Conservation (phyloP, 2,113 vertebrate species). For the Tringa solitaria region DNA sequence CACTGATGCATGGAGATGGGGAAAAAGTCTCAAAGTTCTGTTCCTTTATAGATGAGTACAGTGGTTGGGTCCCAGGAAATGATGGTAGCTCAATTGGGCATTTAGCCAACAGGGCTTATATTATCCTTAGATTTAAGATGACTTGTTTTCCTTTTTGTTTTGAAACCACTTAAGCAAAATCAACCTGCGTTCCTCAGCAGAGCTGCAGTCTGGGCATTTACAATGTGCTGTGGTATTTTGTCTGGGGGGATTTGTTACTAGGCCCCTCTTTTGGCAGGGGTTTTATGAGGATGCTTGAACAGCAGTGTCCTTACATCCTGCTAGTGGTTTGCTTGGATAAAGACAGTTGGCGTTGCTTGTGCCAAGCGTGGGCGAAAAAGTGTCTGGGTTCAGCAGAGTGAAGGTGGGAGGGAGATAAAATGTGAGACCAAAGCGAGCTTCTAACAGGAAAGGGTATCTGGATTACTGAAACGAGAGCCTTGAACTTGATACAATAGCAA, state of each 20-base stretch:
- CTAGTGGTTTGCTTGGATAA: neutral
- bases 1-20: rapidly evolving
- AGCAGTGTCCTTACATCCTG: neutral
- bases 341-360: neutral
- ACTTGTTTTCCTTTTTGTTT: neutral
- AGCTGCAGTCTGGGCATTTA: neutral
- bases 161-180: neutral
- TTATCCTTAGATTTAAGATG: neutral
- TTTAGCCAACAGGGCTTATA: too few relatives aligned
- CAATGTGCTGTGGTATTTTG: neutral
- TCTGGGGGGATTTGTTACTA: neutral
- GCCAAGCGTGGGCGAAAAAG: neutral
- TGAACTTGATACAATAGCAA: neutral
- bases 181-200: neutral
- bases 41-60: neutral
- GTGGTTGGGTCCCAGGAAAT: neutral
- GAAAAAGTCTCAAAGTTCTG: neutral
- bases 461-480: neutral
- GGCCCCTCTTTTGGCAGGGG: neutral
- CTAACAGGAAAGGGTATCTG: neutral
- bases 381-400: neutral
- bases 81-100: neutral
- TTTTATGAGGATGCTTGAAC: neutral
- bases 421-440: neutral
- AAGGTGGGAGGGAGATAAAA: constrained; percentile 11